phyloP scores from a whole-genome alignment of 2,888 invertebrate genomes.

The Sphecodes monilicornis region DNA sequence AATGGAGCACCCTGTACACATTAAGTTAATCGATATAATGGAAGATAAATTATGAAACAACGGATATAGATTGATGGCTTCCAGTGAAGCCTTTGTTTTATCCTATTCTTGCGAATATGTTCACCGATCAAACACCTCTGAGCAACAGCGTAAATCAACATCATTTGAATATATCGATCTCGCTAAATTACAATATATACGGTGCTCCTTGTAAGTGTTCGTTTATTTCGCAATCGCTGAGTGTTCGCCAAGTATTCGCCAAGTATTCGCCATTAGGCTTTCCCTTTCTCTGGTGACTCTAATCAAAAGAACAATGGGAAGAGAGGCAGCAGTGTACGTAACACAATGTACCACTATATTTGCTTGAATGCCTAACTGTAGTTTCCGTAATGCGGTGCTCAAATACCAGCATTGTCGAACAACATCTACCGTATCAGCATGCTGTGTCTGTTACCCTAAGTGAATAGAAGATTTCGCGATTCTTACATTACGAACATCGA shows the following conservation, averaged over 20 bases:
- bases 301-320: background rate
- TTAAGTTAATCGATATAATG: background rate
- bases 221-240: background rate
- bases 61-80: background rate
- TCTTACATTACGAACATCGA: background rate
- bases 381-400: slow-evolving; percentile 11
- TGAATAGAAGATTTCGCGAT: background rate
- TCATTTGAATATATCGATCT: background rate
- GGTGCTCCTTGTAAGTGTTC: background rate
- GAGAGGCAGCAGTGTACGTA: background rate
- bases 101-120: background rate
- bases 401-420: slow-evolving; percentile 2
- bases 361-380: slow-evolving; percentile 6
- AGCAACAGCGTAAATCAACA: background rate
- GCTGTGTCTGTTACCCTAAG: background rate
- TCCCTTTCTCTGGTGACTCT: background rate
- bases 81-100: background rate
- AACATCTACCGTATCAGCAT: slow-evolving; percentile 5
- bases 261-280: background rate
- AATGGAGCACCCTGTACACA: background rate
- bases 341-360: background rate
- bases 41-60: background rate
- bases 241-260: background rate
- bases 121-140: background rate
- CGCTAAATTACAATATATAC: background rate